Evolutionary conservation across 1,140 invertebrate genomes (phyloP).

Genomic region (Callitettix versicolor): DNA sequence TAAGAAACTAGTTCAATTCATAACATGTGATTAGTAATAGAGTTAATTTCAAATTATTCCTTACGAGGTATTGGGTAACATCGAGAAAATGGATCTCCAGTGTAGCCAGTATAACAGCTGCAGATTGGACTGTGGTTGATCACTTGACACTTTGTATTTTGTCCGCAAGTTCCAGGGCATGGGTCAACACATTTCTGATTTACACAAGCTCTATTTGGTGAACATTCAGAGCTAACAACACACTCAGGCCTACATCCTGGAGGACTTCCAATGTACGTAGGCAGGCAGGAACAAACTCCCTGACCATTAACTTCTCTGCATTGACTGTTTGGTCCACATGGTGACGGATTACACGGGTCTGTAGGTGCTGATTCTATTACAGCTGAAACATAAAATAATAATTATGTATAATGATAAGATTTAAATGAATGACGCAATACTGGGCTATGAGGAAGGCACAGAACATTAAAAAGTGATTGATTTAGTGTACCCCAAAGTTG

Average conservation of each 20-base stretch:
- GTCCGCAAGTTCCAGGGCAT: conserved; percentile 41
- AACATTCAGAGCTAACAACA: conserved; percentile 37
- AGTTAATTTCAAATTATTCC: too few relatives aligned
- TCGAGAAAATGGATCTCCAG: conserved; percentile 44
- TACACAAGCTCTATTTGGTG: conserved; percentile 38
- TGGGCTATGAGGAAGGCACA: too few relatives aligned
- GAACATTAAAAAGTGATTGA: too few relatives aligned
- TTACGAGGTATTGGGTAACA: conserved; percentile 37
- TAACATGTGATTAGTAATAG: too few relatives aligned
- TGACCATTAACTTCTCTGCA: conserved; percentile 35
- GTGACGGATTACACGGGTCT: conserved; percentile 50
- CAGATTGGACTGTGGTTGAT: conserved; percentile 44
- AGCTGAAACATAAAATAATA: conserved; percentile 32
- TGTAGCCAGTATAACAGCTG: conserved; percentile 39
- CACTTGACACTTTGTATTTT: conserved; percentile 43
- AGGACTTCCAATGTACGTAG: conserved; percentile 36
- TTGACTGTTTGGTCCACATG: too few relatives aligned
- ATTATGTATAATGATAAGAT: too few relatives aligned
- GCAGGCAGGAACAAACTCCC: conserved; percentile 38
- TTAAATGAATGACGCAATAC: too few relatives aligned
- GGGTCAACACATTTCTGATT: conserved; percentile 40
- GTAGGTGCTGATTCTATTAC: conserved; percentile 26
- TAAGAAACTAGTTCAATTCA: too few relatives aligned
- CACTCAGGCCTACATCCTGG: conserved; percentile 40
- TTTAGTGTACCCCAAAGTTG: too few relatives aligned